phyloP scores from a whole-genome alignment of 2,797 vertebrate genomes.

The Neosilurus hyrtlii region DNA sequence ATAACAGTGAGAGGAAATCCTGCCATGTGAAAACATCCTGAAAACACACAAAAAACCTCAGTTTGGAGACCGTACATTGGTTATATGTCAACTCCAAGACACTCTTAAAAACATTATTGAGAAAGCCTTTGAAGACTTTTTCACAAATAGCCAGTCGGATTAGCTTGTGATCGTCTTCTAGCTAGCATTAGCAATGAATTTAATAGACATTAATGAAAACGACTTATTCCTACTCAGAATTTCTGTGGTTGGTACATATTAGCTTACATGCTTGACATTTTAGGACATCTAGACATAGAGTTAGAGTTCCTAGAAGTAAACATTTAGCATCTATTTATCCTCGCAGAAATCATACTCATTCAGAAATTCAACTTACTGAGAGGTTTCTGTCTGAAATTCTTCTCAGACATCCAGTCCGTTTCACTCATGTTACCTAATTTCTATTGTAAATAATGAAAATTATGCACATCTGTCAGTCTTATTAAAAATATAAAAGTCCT shows the following conservation, averaged over 20 bases:
- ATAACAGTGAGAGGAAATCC: constrained; percentile 20
- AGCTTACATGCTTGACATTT: background rate
- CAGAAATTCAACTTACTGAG: background rate
- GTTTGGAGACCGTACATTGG: background rate
- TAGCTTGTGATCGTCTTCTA: background rate
- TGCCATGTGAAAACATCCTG: constrained; percentile 39
- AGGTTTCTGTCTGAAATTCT: background rate
- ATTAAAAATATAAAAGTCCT: background rate
- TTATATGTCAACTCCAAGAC: background rate
- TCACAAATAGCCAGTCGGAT: constrained; percentile 11
- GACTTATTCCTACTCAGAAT: background rate
- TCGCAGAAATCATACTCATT: background rate
- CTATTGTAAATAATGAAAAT: background rate
- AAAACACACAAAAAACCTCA: background rate
- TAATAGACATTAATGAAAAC: background rate
- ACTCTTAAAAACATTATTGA: background rate
- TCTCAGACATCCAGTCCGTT: background rate
- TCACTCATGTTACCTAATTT: background rate
- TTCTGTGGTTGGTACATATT: background rate
- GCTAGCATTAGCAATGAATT: background rate
- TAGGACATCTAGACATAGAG: background rate
- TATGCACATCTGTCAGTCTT: background rate
- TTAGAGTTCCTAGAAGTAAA: background rate
- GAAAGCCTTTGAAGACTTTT: background rate
- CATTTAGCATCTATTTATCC: background rate